Evolutionary conservation across 2,888 invertebrate genomes (phyloP), one percentile per base, ranked within the genome.

Genomic region (Drosophila melanocephala): DNA sequence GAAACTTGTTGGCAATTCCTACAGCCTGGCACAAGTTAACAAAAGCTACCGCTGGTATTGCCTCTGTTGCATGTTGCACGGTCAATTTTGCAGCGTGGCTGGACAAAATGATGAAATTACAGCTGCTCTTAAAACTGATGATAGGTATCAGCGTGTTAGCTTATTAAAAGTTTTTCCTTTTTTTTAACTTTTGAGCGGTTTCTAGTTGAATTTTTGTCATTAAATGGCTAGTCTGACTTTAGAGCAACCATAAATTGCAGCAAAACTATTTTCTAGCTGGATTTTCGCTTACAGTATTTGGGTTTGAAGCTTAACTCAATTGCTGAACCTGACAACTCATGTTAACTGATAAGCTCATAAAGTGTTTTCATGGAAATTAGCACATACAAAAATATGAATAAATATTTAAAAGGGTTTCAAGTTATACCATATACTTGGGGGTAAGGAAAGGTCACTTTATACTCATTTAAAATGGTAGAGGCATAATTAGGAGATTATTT

Each of bases 51-150:
- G 26, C 47, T 60, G 58, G n/a, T 42, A 28, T 42, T 65, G 44
- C 28, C 26, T 30, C 22, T 50, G 39, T 7, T 44, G 61, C 67
- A 58, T 55, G 60, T 3, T 37, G 68, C 72, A 61, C 59, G 64
- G 52, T 61, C 64, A 77, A 81, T 71, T 89, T 70, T 64, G 39
- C 59, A 52, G 39, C 64, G 59, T 47, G 67, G 69, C 64, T 71
- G 72, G 55, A 58, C 65, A 74, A 80, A 80, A 87, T 89, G 82
- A 84, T 84, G 83, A 75, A 82, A 87, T 89, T 84, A 75, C 64
- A 75, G 60, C 47, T 52, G 71, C 75, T 57, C 55, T 75, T 75
- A 71, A 70, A 64, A 58, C 71, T 84, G 75, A 79, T 71, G 87
- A 73, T 62, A 44, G 75, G 62, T 72, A 87, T 78, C 75, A 72